Base-by-base conservation (phyloP, 1,140 invertebrate genomes). In the Dufourea novaeangliae region DNA sequence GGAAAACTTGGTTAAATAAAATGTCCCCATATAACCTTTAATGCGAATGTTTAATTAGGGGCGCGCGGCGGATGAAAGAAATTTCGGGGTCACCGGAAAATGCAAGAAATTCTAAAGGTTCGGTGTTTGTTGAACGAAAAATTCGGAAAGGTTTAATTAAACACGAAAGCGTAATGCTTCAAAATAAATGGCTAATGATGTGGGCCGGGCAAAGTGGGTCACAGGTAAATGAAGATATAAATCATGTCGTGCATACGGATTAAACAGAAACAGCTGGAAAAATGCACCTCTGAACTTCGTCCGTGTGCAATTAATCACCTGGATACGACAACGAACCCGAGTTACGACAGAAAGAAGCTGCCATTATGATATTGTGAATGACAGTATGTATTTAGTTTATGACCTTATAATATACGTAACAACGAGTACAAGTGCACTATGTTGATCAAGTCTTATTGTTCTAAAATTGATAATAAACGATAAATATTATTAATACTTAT, bases 151-250 rank as follows among this genome's bases (percentile, higher is more conserved):
- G 4, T 59, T 76, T 69, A 69, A 76, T 76, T 69, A 76, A 76
- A 76, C 54, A 52, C 29, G 54, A 44, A 22, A 29, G 41, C 41
- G 54, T 44, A 59, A 69, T 59, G 54, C 73, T 76, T 59, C 41
- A 27, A 76, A 76, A 76, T 76, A 76, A 76, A 76, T 69, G 66
- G 73, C 73, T 76, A 69, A 76, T 76, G 73, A 76, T 76, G 73
- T 32, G 64, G 32, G 29, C 32, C 25, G 32, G 14, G 54, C 17
- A n/a, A 76, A 59, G 17, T 76, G 32, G 73, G 73, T 76, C 73
- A 69, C 73, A 25, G 54, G 64, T 50, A 61, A 76, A 76, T 61
- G 73, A 68, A 76, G 54, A 69, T 76, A 59, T 76, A 76, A 76
- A 76, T 76, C 73, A 76, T 68, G 66, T n/a, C 64, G 41, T 29